Evolutionary conservation across 30 jellyfish, hydroid and myxozoan genomes (phyloP), one percentile per base, ranked within the genome.

Genomic region (Chironex yamaguchii): DNA sequence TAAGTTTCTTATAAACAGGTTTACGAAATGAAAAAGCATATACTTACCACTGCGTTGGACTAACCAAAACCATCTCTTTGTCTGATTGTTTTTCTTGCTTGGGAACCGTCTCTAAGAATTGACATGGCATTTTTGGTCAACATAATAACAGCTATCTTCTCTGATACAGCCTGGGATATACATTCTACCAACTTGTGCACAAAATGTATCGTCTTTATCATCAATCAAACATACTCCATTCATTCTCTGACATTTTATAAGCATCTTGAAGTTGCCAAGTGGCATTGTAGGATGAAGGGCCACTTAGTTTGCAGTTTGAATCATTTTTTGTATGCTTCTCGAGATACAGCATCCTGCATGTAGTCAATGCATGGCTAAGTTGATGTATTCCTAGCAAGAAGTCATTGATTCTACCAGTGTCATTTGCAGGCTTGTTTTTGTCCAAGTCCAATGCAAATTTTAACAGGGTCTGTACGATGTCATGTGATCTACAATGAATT

Each of bases 261-360:
- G 29, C 12, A 36, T 36, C 30, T 66, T 81, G 52, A 81, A 81
- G 31, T 63, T 48, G 3, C 20, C n/a, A n/a, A n/a, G n/a, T n/a
- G n/a, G n/a, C n/a, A n/a, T 62, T 2, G 91, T 81, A 20, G 91
- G 91, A 29, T 64, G 88, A 0, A 32, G 78, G 12, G 91, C 91
- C 51, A 81, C 52, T 26, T 63, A 52, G 36, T 64, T 63, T 32
- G 89, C 91, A 28, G 28, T 26, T 13, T 76, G n/a, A n/a, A n/a
- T n/a, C n/a, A n/a, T 26, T 27, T 28, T 34, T n/a, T 36, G 27
- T 71, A 71, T 71, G 80, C 79, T 30, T 34, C 78, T 4, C 25
- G 78, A 21, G 85, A 21, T 9, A 30, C 31, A 12, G 50, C 52
- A 1, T 71, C 48, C 49, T 36, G 52, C 20, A 76, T 22, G 0